phyloP scores from a whole-genome alignment of 2,113 vertebrate genomes.

The Grus americana region DNA sequence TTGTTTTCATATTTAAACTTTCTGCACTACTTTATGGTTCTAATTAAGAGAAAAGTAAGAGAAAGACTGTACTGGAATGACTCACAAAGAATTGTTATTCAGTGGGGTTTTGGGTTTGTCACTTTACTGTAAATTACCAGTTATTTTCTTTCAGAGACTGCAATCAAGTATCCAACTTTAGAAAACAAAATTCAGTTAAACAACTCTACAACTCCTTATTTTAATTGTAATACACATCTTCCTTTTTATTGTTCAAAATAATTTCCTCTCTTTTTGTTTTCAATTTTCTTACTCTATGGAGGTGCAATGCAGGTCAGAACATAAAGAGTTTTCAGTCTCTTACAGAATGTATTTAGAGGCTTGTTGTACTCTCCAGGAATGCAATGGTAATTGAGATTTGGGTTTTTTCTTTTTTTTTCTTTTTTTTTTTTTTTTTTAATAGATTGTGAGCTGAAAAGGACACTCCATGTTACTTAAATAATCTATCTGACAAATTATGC shows the following conservation, averaged over 20 bases:
- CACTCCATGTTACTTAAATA: slow-evolving; percentile 46
- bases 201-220: not conserved
- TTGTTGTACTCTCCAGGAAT: not conserved
- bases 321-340: not conserved
- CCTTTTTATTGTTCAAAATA: not conserved
- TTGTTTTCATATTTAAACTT: not conserved
- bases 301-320: not conserved
- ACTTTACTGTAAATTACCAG: not conserved
- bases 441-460: slow-evolving; percentile 31
- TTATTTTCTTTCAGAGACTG: not conserved
- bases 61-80: not conserved
- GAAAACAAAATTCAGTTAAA: not conserved
- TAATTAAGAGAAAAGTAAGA: not conserved
- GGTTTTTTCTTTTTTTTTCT: not conserved
- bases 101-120: not conserved
- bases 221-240: not conserved
- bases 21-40: not conserved
- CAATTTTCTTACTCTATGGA: not conserved
- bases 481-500: slow-evolving; percentile 49
- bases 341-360: not conserved
- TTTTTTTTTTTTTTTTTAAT: not conserved
- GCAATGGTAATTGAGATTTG: not conserved
- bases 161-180: not conserved
- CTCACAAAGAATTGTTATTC: not conserved
- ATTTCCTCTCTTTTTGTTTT: not conserved